Evolutionary conservation across 2,797 vertebrate species (phyloP).

Genomic region (Rhadinocentrus ornatus): DNA sequence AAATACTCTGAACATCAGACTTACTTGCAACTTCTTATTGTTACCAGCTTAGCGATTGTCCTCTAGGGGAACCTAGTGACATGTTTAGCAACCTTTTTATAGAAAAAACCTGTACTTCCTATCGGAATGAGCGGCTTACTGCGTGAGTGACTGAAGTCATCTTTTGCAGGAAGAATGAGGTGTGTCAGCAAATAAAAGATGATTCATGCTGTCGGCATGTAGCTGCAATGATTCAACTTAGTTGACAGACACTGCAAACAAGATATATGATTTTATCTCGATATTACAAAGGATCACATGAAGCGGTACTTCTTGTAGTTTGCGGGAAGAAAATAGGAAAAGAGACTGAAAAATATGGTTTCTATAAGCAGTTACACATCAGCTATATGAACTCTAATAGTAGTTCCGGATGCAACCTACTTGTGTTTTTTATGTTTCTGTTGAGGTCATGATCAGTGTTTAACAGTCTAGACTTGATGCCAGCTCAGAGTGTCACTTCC

Average conservation of each 20-base stretch:
- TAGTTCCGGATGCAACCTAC: background rate
- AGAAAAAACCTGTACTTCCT: background rate
- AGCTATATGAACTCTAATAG: background rate
- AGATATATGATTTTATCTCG: background rate
- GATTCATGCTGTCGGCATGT: slow-evolving; percentile 10
- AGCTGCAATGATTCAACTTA: background rate
- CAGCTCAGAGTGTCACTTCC: slow-evolving; percentile 37
- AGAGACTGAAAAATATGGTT: background rate
- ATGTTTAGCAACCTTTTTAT: slow-evolving; percentile 1
- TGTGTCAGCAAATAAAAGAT: background rate
- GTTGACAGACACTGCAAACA: background rate
- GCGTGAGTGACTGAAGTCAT: background rate
- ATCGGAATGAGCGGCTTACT: background rate
- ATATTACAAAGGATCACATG: background rate
- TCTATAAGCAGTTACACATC: background rate
- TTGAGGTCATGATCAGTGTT: slow-evolving; percentile 28
- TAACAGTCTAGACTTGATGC: slow-evolving; percentile 43
- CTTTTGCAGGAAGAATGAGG: background rate
- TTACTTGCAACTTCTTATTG: background rate
- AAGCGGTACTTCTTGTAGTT: background rate
- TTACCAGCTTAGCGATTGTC: background rate
- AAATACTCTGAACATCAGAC: background rate
- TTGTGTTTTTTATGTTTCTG: background rate
- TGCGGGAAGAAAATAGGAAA: background rate
- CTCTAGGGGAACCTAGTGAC: slow-evolving; percentile 5